A percentile compares a stretch with the other conserved stretches of the same genome.
Conservation (phyloP, 1,140 invertebrate genomes). For the Chymomyza costata region DNA sequence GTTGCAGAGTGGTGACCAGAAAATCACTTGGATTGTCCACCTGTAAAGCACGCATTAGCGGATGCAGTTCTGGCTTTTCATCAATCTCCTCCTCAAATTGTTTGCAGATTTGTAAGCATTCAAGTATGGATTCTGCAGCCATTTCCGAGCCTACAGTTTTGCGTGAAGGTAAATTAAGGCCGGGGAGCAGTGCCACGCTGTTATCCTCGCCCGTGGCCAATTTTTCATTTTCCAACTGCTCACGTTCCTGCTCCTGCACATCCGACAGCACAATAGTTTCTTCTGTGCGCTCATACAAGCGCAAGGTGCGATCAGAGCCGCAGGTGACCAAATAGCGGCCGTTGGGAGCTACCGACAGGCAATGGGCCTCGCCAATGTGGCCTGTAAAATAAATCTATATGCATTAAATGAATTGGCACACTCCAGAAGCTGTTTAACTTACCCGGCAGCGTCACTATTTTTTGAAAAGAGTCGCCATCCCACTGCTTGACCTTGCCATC, state of each 20-base stretch:
- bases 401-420: too few species aligned
- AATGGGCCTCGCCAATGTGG: conserved; percentile 87
- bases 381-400: conserved; percentile 21
- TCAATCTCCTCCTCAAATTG: conserved; percentile 79
- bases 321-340: conserved; percentile 88
- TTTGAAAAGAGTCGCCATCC: conserved; percentile 96
- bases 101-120: conserved; percentile 89
- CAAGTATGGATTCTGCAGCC: conserved; percentile 91
- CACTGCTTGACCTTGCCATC: conserved; percentile 97
- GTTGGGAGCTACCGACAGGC: conserved; percentile 86
- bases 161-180: conserved; percentile 87
- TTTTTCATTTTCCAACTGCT: conserved; percentile 82
- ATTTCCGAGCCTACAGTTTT: conserved; percentile 95
- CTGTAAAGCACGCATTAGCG: conserved; percentile 87
- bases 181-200: conserved; percentile 81
- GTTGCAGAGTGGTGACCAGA: conserved; percentile 86
- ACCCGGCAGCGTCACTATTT: conserved; percentile 91
- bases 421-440: neutral
- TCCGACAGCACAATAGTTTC: conserved; percentile 95
- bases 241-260: conserved; percentile 89
- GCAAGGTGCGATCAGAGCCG: conserved; percentile 91
- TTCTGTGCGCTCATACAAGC: conserved; percentile 90
- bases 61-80: conserved; percentile 77
- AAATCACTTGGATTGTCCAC: conserved; percentile 85
- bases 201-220: conserved; percentile 84